These are phyloP conservation scores for Ictalurus furcatus DNA, from an alignment of 2,113 vertebrate species.

Conservation along the genomic window DNA sequence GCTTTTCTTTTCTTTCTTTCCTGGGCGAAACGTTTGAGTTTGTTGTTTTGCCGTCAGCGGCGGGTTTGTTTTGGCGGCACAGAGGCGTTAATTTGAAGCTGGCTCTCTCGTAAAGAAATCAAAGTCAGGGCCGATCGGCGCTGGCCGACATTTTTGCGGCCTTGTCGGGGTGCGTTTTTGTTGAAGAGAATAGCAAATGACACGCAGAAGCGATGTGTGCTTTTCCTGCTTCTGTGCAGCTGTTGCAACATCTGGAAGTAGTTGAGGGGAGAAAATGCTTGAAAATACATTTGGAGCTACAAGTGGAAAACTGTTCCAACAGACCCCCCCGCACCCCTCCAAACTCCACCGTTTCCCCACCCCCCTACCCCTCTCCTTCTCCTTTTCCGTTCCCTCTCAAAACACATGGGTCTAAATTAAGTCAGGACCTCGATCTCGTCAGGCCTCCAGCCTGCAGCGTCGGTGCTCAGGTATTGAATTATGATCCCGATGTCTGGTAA, in stretches of 20 bases:
- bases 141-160: conserved; percentile 31
- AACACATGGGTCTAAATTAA: conserved; percentile 17
- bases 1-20: conserved; percentile 7
- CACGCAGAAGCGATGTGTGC: conserved; percentile 1
- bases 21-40: not conserved
- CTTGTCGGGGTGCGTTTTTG: conserved; percentile 10
- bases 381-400: not conserved
- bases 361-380: too few species aligned
- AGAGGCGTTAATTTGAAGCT: conserved; percentile 34
- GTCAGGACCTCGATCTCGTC: conserved; percentile 10
- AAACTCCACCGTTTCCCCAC: too few species aligned
- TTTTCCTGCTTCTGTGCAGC: conserved; percentile 47
- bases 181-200: conserved; percentile 43
- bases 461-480: conserved; percentile 73
- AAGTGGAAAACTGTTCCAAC: conserved; percentile 24
- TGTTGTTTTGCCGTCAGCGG: conserved; percentile 24
- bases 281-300: conserved; percentile 40
- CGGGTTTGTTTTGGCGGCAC: conserved; percentile 10
- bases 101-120: conserved; percentile 7
- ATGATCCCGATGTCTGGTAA: conserved; percentile 75
- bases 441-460: conserved; percentile 59
- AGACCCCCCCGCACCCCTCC: not conserved
- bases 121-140: not conserved
- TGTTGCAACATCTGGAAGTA: conserved; percentile 45
- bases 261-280: conserved; percentile 31